A percentile compares a stretch with the other conserved stretches of the same genome.
These are phyloP conservation scores for Amiota mariae DNA, from an alignment of 2,888 invertebrate genomes.

Conservation along the genomic window DNA sequence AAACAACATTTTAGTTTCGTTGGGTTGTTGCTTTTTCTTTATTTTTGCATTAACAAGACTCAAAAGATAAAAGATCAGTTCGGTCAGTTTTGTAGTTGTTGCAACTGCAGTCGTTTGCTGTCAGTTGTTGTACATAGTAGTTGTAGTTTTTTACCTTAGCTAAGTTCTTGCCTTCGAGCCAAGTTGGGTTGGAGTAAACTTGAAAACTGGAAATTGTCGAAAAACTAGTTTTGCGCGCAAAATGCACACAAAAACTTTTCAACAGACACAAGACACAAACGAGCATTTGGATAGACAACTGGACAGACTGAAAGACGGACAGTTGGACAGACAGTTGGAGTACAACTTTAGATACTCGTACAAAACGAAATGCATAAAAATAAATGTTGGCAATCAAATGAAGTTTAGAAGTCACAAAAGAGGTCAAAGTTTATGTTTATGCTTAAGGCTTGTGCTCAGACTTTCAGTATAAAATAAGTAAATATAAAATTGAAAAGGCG, in stretches of 20 bases:
- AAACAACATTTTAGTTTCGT: background rate
- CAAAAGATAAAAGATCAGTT: slow-evolving; percentile 33
- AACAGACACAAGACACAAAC: slow-evolving; percentile 3
- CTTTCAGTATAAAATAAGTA: background rate
- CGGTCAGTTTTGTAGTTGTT: slow-evolving; percentile 26
- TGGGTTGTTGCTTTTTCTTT: slow-evolving; percentile 37
- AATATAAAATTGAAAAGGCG: too few species aligned
- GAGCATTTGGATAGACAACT: background rate
- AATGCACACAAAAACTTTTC: slow-evolving; percentile 53
- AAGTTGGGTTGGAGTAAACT: slow-evolving; percentile 53
- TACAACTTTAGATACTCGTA: too few species aligned
- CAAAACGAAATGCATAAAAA: slow-evolving; percentile 43
- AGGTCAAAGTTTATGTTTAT: slow-evolving; percentile 62
- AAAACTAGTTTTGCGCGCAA: slow-evolving; percentile 57
- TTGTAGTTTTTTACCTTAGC: slow-evolving; percentile 27
- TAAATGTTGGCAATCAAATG: slow-evolving; percentile 64
- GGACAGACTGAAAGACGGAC: background rate
- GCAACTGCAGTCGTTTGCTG: slow-evolving; percentile 45
- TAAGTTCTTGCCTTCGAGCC: slow-evolving; percentile 41
- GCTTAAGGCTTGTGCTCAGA: slow-evolving; percentile 18
- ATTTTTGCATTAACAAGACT: slow-evolving; percentile 55
- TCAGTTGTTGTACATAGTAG: slow-evolving; percentile 48
- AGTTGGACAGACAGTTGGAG: background rate
- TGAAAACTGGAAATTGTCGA: slow-evolving; percentile 60
- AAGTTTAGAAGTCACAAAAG: slow-evolving; percentile 59